phyloP scores from a whole-genome alignment of 2,888 invertebrate genomes.

The Lordiphosa andalusiaca region DNA sequence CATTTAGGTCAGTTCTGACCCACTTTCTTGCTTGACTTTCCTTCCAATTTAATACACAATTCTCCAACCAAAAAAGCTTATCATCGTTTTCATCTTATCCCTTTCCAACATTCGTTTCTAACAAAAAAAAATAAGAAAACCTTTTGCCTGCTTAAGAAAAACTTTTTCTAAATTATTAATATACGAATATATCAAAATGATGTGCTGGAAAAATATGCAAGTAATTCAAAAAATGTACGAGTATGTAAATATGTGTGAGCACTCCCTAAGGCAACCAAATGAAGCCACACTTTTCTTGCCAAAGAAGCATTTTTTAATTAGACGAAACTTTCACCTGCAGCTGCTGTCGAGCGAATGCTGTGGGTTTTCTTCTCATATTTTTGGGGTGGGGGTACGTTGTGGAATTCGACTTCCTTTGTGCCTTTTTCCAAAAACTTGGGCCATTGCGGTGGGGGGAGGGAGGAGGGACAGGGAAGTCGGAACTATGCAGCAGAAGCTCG shows the following conservation, averaged over 20 bases:
- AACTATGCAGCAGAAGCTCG: constrained; percentile 47
- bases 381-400: constrained; percentile 18
- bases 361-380: neutral
- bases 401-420: constrained; percentile 53
- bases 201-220: constrained; percentile 10
- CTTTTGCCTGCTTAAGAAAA: neutral
- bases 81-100: too few species aligned
- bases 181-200: constrained; percentile 7
- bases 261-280: constrained; percentile 20
- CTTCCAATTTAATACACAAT: too few species aligned
- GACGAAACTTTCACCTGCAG: constrained; percentile 59
- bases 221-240: constrained; percentile 4
- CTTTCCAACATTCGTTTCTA: too few species aligned
- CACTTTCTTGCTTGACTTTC: too few species aligned
- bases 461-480: constrained; percentile 2
- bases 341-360: constrained; percentile 36
- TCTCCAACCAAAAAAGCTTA: too few species aligned
- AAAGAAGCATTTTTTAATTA: constrained; percentile 61
- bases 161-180: constrained; percentile 1
- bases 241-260: neutral
- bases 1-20: too few species aligned
- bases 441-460: too few species aligned
- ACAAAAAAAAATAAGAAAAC: too few species aligned
- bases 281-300: constrained; percentile 50
- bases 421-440: constrained; percentile 14